Base-by-base conservation (phyloP, 1,140 invertebrate genomes). In the Ceratina australensis region DNA sequence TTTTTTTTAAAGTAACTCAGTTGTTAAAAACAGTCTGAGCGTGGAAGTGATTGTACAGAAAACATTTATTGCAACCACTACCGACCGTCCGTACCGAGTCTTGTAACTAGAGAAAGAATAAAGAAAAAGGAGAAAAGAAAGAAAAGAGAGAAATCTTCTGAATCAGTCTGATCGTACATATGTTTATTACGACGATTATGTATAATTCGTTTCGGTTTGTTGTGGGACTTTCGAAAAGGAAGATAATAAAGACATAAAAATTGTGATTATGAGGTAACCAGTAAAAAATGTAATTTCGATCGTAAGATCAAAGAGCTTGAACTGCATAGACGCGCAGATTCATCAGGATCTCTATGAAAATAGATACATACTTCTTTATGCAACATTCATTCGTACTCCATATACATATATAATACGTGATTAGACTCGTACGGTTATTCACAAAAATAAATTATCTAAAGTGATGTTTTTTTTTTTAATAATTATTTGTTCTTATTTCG, bases 281-380 rank as follows among this genome's bases (percentile, higher is more conserved):
- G 28, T 57, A 57, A 64, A 69, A 69, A 64, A 50, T 50, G 33
- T 69, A 50, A 52, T 28, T 78, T 54, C 20, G 18, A 10, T 52
- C 16, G 42, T 52, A 60, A 67, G 47, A 26, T 52, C 33, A 50
- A 47, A 67, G 28, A 81, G 33, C 7, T 72, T 67, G 50, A 42
- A 18, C 47, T 49, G 7, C 7, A 15, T 49, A 49, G 15, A 49
- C 15, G 49, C 28, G 67, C 16, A 63, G 63, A 82, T 52, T 68
- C 64, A 78, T 33, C 54, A 78, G 33, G 26, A 72, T 78, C 56
- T 72, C 33, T 72, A 77, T 77, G 74, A 77, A 77, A 77, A 77
- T 77, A 77, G 66, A 77, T 71, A 77, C 15, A 77, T 42, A n/a
- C n/a, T 71, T 77, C 47, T 66, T 61, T 60, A 77, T 77, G 56